phyloP scores from a whole-genome alignment of 2,888 invertebrate species.

The Hirtodrosophila alboralis region DNA sequence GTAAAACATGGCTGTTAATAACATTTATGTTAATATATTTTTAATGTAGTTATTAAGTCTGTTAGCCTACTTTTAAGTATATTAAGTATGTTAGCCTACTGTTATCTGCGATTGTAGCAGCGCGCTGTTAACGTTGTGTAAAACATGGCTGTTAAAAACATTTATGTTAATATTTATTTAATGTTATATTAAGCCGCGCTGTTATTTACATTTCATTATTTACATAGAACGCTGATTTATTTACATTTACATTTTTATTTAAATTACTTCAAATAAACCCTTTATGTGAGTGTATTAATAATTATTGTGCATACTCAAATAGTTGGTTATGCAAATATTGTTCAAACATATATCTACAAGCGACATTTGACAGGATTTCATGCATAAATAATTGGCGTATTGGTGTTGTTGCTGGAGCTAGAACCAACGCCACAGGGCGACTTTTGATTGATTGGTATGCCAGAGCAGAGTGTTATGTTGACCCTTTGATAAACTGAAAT shows the following conservation, averaged over 20 bases:
- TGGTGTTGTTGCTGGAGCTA: neutral
- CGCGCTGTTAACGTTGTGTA: neutral
- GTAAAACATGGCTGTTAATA: no score
- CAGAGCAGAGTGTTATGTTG: conserved; percentile 8
- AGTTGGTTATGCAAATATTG: conserved; percentile 3
- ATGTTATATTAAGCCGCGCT: no score
- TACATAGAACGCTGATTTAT: no score
- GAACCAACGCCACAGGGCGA: conserved; percentile 6
- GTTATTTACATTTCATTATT: no score
- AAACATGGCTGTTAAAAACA: neutral
- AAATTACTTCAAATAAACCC: conserved; percentile 6
- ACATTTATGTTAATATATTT: no score
- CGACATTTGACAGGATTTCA: conserved; percentile 1
- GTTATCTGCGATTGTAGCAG: no score
- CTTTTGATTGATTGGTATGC: conserved; percentile 27
- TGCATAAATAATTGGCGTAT: conserved; percentile 12
- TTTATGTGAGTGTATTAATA: conserved; percentile 5
- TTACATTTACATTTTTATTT: no score
- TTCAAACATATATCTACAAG: conserved; percentile 4
- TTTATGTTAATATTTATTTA: no score
- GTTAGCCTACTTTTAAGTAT: no score
- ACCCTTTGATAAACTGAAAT: conserved; percentile 23
- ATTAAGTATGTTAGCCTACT: no score
- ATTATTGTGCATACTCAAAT: neutral
- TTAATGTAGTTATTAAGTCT: no score